A percentile compares a stretch with the other conserved stretches of the same genome.
Evolutionary conservation across 1,140 invertebrate species (phyloP).

Genomic region (Mamestra configurata): DNA sequence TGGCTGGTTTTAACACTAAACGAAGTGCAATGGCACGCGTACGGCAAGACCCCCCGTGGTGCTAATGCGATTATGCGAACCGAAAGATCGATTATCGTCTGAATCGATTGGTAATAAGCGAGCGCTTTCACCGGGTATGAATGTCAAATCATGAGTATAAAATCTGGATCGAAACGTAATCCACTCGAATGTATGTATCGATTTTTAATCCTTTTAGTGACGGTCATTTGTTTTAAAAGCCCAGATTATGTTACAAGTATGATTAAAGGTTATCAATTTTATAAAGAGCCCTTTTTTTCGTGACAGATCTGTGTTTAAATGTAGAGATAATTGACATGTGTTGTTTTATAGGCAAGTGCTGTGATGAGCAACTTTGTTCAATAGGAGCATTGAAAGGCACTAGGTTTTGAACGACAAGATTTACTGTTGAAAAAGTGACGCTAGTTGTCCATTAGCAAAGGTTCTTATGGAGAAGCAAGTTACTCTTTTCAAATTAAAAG

Average conservation of each 20-base stretch:
- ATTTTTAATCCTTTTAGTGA: constrained; percentile 73
- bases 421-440: too few species aligned
- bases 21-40: constrained; percentile 60
- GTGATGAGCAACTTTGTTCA: too few species aligned
- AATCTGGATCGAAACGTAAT: constrained; percentile 75
- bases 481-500: too few species aligned
- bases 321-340: too few species aligned
- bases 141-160: constrained; percentile 78
- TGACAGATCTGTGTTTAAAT: neutral
- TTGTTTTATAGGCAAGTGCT: too few species aligned
- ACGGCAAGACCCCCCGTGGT: constrained; percentile 72
- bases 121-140: constrained; percentile 79
- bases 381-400: too few species aligned
- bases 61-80: constrained; percentile 78
- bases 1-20: constrained; percentile 51
- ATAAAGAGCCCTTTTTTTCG: neutral
- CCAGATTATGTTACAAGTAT: constrained; percentile 41
- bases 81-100: constrained; percentile 78
- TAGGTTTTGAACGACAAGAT: too few species aligned
- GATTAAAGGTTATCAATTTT: constrained; percentile 24
- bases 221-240: constrained; percentile 66
- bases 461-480: too few species aligned
- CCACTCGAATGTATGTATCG: constrained; percentile 65
- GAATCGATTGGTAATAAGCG: constrained; percentile 72
- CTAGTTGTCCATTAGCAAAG: too few species aligned